phyloP scores from a whole-genome alignment of 2,888 invertebrate species.

The Sphaerophoria rueppellii region DNA sequence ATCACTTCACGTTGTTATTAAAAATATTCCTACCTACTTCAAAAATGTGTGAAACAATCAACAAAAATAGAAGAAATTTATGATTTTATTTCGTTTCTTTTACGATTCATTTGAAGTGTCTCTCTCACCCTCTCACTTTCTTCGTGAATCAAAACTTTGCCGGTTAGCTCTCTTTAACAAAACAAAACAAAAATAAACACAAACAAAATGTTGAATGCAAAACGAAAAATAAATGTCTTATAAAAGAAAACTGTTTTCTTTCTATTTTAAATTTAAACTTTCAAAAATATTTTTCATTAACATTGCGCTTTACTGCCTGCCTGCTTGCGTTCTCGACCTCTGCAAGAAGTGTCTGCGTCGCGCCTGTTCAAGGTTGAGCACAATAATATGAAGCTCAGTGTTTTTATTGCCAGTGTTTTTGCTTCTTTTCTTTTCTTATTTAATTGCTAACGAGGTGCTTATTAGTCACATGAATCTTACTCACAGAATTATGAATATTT shows the following conservation, averaged over 20 bases:
- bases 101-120: slow-evolving; percentile 6
- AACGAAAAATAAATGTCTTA: neutral
- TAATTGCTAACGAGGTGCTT: slow-evolving; percentile 69
- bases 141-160: neutral
- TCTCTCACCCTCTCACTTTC: neutral
- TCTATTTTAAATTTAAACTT: slow-evolving; percentile 45
- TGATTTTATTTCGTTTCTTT: slow-evolving; percentile 4
- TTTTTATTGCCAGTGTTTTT: neutral
- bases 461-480: slow-evolving; percentile 64
- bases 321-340: slow-evolving; percentile 49
- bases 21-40: neutral
- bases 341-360: neutral
- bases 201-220: slow-evolving; percentile 9
- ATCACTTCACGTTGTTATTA: slow-evolving; percentile 2
- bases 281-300: slow-evolving; percentile 52
- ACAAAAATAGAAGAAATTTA: slow-evolving; percentile 57
- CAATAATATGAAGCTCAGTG: slow-evolving; percentile 5
- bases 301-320: slow-evolving; percentile 44
- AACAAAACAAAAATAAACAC: slow-evolving; percentile 4
- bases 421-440: slow-evolving; percentile 28
- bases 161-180: slow-evolving; percentile 28
- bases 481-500: slow-evolving; percentile 27
- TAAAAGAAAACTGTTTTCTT: neutral
- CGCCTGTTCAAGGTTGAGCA: slow-evolving; percentile 50
- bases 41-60: slow-evolving; percentile 60